Evolutionary conservation across 2,888 invertebrate genomes (phyloP).

Genomic region (Acleris cristana): DNA sequence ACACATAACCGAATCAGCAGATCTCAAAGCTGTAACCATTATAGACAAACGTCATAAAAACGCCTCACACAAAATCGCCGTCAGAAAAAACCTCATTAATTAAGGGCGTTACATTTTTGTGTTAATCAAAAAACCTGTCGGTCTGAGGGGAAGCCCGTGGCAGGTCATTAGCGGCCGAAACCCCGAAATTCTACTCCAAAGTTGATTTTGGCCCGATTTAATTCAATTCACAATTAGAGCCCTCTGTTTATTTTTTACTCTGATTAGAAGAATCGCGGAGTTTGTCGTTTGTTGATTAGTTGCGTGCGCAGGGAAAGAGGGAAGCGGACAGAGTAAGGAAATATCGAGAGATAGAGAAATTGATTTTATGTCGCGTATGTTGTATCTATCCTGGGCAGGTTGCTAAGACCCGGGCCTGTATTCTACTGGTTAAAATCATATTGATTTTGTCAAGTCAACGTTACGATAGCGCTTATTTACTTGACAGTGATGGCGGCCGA

Average conservation of each 20-base stretch:
- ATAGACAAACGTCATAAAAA: slow-evolving; percentile 7
- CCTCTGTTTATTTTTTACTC: slow-evolving; percentile 66
- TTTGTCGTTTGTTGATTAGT: slow-evolving; percentile 56
- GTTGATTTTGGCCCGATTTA: slow-evolving; percentile 73
- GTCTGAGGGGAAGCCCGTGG: slow-evolving; percentile 54
- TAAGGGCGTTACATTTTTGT: slow-evolving; percentile 57
- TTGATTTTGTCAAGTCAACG: too few species aligned
- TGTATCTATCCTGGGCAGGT: too few species aligned
- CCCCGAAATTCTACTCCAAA: slow-evolving; percentile 58
- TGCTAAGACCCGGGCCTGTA: too few species aligned
- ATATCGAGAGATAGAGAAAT: not conserved
- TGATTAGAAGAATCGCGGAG: slow-evolving; percentile 37
- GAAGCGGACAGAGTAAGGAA: not conserved
- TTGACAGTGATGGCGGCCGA: too few species aligned
- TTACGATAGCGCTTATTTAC: too few species aligned
- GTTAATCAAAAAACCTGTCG: slow-evolving; percentile 72
- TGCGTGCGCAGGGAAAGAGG: slow-evolving; percentile 6
- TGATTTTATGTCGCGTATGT: too few species aligned
- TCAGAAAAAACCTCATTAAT: slow-evolving; percentile 35
- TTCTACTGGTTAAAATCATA: too few species aligned
- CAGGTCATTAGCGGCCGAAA: slow-evolving; percentile 65
- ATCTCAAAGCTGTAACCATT: too few species aligned
- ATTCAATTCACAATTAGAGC: slow-evolving; percentile 80
- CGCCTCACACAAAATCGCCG: slow-evolving; percentile 55
- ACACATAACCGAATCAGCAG: too few species aligned